Percentiles rank a stretch among this genome's conserved stretches.
Evolutionary conservation across 2,888 invertebrate genomes (phyloP).

Genomic region (Byasa hedistus): DNA sequence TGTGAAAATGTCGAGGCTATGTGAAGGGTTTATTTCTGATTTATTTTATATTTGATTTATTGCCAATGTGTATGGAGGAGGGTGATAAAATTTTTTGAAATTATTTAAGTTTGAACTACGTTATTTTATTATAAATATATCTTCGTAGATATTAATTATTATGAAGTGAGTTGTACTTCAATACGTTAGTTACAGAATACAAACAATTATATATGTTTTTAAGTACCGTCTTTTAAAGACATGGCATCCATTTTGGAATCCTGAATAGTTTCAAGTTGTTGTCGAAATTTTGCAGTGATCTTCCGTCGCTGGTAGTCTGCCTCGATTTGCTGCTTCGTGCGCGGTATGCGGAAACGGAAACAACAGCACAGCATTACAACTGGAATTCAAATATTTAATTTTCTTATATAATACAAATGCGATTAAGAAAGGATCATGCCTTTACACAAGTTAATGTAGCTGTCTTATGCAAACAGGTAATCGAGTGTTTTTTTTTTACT

Average conservation of each 20-base stretch:
- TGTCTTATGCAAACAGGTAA: no score
- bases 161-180: neutral
- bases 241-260: slow-evolving; percentile 92
- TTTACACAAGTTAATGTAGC: no score
- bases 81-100: neutral
- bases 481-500: no score
- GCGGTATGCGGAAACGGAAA: slow-evolving; percentile 92
- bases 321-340: slow-evolving; percentile 97
- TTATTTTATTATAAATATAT: no score
- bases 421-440: neutral
- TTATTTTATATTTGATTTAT: neutral
- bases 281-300: slow-evolving; percentile 90
- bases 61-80: neutral
- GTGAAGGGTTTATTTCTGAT: neutral
- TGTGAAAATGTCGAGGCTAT: neutral
- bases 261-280: slow-evolving; percentile 88
- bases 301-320: slow-evolving; percentile 93
- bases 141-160: no score
- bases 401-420: neutral
- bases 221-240: slow-evolving; percentile 85
- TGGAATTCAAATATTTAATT: slow-evolving; percentile 54
- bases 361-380: slow-evolving; percentile 94
- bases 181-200: neutral
- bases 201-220: neutral
- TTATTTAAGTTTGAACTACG: no score